phyloP scores from a whole-genome alignment of 2,113 vertebrate genomes.

The Alces alces region DNA sequence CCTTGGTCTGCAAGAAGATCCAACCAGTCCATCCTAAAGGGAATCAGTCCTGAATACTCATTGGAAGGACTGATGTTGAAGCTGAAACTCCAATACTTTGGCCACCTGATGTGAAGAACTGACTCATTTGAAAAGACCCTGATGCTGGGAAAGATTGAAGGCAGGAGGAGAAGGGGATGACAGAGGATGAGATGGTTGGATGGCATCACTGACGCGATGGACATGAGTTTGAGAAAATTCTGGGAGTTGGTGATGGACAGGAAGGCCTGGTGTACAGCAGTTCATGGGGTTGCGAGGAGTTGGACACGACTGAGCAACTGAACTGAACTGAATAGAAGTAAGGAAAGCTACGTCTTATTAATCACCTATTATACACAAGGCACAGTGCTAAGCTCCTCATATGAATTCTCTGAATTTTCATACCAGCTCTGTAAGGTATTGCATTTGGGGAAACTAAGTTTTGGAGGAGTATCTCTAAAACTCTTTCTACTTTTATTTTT shows the following conservation, averaged over 20 bases:
- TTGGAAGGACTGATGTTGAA: background rate
- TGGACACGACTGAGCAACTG: accelerated
- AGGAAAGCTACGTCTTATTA: background rate
- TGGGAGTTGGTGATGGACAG: background rate
- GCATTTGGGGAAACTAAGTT: background rate
- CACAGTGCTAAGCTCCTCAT: background rate
- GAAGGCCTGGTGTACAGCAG: background rate
- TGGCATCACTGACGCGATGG: accelerated
- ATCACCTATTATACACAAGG: background rate
- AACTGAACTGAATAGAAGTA: background rate
- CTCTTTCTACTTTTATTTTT: background rate
- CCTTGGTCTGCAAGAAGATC: background rate
- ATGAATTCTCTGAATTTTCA: background rate
- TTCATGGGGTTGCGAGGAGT: background rate
- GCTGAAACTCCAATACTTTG: background rate
- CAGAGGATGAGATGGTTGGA: background rate
- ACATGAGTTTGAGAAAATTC: background rate
- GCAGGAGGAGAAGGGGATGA: background rate
- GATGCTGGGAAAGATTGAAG: background rate
- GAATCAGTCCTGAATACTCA: background rate
- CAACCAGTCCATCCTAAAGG: background rate
- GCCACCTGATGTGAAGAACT: background rate
- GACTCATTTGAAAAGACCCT: background rate
- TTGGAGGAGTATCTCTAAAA: background rate
- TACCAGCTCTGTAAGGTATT: background rate